A percentile compares a stretch with the other conserved stretches of the same genome.
These are phyloP conservation scores for Hylaeus anthracinus DNA, from an alignment of 1,140 invertebrate species.

Conservation along the genomic window DNA sequence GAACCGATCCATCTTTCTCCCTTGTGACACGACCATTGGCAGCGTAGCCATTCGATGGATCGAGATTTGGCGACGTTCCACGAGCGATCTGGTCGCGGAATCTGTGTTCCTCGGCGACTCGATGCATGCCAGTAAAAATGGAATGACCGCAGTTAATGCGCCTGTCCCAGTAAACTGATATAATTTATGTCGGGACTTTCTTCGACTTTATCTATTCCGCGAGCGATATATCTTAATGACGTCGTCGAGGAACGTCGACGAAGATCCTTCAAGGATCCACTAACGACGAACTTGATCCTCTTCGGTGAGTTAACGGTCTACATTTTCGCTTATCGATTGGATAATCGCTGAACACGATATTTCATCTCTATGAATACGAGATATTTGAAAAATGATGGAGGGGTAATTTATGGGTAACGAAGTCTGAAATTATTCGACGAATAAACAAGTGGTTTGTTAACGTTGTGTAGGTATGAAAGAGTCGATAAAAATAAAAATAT, in stretches of 20 bases:
- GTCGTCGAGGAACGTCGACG: background rate
- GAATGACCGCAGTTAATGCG: background rate
- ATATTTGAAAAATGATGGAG: too few relatives aligned
- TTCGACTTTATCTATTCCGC: background rate
- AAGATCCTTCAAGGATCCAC: background rate
- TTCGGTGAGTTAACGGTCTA: too few relatives aligned
- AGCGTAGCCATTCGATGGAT: conserved; percentile 26
- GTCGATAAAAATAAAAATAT: too few relatives aligned
- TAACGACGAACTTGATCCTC: background rate
- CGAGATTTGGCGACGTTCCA: conserved; percentile 50
- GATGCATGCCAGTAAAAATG: conserved; percentile 4
- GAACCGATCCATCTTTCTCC: too few relatives aligned
- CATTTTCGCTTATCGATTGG: background rate
- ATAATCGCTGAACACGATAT: background rate
- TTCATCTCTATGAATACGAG: too few relatives aligned
- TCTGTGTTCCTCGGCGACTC: conserved; percentile 41
- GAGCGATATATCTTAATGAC: background rate
- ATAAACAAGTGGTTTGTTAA: too few relatives aligned
- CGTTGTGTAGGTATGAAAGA: too few relatives aligned
- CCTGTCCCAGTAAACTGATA: background rate
- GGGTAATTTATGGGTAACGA: too few relatives aligned
- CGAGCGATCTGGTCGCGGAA: conserved; percentile 55
- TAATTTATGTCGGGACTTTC: background rate
- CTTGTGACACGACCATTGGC: background rate
- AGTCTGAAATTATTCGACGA: too few relatives aligned